These are phyloP conservation scores for Ivindomyrus marchei DNA, from an alignment of 2,113 vertebrate genomes.

Conservation along the genomic window DNA sequence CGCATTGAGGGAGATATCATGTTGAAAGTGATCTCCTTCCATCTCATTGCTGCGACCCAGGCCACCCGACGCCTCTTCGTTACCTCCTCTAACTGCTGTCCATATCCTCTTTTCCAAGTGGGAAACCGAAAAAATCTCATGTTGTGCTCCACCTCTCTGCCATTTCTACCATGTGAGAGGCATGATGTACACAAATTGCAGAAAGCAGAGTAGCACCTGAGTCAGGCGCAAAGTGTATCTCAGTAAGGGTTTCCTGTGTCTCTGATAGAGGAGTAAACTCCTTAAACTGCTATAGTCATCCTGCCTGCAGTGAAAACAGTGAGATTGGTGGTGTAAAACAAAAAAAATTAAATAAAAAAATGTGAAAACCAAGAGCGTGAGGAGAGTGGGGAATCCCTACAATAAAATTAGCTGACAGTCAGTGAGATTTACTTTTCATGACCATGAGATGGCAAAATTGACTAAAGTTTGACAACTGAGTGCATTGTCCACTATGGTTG, in stretches of 20 bases:
- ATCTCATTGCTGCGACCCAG: no score
- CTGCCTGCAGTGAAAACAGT: background rate
- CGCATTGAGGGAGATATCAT: no score
- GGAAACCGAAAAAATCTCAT: no score
- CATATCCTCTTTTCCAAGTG: no score
- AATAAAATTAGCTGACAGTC: background rate
- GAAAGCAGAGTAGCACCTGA: background rate
- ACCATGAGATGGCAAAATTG: background rate
- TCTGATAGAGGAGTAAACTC: background rate
- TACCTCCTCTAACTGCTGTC: no score
- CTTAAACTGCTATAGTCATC: background rate
- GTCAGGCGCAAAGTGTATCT: background rate
- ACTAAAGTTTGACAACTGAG: background rate
- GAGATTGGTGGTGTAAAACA: background rate
- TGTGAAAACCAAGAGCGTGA: background rate
- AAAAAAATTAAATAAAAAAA: background rate
- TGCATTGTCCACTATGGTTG: background rate
- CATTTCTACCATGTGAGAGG: no score
- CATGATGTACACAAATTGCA: background rate
- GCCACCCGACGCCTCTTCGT: no score
- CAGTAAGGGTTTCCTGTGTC: background rate
- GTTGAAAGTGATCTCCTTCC: no score
- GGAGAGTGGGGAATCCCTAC: background rate
- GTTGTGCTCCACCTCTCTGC: no score
- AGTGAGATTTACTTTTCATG: background rate